Evolutionary conservation across 1,140 invertebrate genomes (phyloP), one percentile per base, ranked within the genome.

Genomic region (Globodera rostochiensis): DNA sequence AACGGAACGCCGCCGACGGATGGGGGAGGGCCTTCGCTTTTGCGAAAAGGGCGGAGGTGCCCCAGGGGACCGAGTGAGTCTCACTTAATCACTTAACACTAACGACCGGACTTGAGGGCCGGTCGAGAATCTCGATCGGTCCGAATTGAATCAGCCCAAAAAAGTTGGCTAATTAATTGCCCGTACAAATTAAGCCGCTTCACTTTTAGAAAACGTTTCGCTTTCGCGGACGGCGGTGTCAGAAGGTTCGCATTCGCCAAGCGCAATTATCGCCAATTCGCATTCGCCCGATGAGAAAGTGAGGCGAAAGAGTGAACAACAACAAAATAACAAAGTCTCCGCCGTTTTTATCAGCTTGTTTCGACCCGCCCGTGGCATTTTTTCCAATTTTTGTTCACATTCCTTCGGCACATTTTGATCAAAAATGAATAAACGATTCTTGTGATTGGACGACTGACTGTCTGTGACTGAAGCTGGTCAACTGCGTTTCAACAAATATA

Each of bases 11-110:
- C 66, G 36, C 71, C 70, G 46, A 6, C 47, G 57, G 49, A 13
- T 78, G 57, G 45, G 64, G 74, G 25, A 36, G 77, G 25, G 49
- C 77, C 25, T 78, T 78, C 47, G 77, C 77, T 15, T 78, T 78
- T 69, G 77, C 77, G 21, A 71, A 71, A 47, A 71, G 46, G 69
- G 46, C 69, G 69, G 69, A 36, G 19, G 1, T 71, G 69, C 69
- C 69, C 69, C 69, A 64, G 19, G 13, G 57, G 57, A 64, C 21
- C 19, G 57, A 64, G 57, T 64, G 15, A 19, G 57, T 15, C 11
- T 36, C 36, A 19, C 19, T 64, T 53, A 13, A 53, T 53, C 50
- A 53, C 36, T 36, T 36, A 36, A 36, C 50, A 53, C 11, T 53
- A 13, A 53, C 4, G 11, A 53, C 50, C 36, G 36, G 36, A 53